A percentile compares a stretch with the other conserved stretches of the same genome.
Conservation (phyloP, 2,888 invertebrate genomes). For the Ariolimax columbianus region DNA sequence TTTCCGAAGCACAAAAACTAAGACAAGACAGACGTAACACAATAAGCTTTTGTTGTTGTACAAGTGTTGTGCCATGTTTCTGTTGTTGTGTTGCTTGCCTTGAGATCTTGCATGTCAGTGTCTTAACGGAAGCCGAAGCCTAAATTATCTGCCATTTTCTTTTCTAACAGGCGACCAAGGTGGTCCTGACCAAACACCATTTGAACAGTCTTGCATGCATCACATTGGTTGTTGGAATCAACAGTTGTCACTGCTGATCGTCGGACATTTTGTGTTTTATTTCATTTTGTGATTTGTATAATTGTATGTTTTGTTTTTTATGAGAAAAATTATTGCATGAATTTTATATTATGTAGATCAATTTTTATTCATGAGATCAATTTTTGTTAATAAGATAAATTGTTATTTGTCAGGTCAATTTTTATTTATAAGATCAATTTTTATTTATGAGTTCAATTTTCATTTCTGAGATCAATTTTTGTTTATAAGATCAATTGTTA, state of each 20-base stretch:
- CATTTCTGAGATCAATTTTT: no score
- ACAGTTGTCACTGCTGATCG: constrained; percentile 1
- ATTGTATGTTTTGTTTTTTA: not conserved
- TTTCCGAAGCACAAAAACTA: no score
- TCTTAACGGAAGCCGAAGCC: not conserved
- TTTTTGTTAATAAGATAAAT: no score
- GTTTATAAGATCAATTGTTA: no score
- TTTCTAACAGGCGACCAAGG: constrained; percentile 26
- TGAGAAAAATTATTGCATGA: not conserved
- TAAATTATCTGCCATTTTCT: not conserved
- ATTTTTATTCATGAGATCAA: no score
- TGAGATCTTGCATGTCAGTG: not conserved
- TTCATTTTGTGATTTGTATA: not conserved
- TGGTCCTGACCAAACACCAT: constrained; percentile 30
- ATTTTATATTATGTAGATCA: not conserved
- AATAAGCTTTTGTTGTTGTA: no score
- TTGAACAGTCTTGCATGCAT: constrained; percentile 37
- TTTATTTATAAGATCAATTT: no score
- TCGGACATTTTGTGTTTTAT: constrained; percentile 4
- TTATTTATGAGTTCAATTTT: no score
- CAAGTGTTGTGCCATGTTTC: not conserved
- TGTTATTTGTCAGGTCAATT: no score
- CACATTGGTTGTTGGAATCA: constrained; percentile 7
- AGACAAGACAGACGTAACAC: no score
- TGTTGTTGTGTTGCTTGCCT: not conserved